Evolutionary conservation across 2,113 vertebrate genomes (phyloP), one percentile per base, ranked within the genome.

Genomic region (Xerus inauris): DNA sequence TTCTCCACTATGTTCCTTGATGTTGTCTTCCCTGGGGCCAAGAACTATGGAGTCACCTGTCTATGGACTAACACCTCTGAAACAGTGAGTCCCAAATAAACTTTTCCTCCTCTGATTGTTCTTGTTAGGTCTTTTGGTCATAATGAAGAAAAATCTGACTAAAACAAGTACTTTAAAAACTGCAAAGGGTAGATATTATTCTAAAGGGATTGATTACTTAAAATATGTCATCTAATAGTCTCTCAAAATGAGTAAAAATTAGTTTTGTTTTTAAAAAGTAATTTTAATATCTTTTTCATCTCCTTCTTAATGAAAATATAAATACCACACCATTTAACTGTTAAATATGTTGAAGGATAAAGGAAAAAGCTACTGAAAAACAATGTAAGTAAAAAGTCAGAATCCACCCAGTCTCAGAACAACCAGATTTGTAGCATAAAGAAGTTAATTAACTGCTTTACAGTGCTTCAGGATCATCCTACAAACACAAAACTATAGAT

Each of bases 291-390:
- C 32, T 51, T 95, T 91, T 83, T 32, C 8, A 38, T 89, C 54
- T 87, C 24, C 19, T 87, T 92, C 40, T 32, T 51, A 47, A 32
- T 57, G n/a, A 91, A 72, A 87, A 32, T 64, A 88, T 54, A 92
- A 95, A 82, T 30, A 6, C 0, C 32, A 20, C 9, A 62, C 16
- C 3, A 6, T 62, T 88, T 90, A 35, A 67, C 13, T 84, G 8
- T 64, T 86, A 91, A 86, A 32, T 88, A 30, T 95, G 59, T 65
- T 71, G 86, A 77, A 38, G 88, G 12, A 26, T 67, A 69, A 84
- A 79, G 8, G 67, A 42, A 71, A 14, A 69, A 79, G 13, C 7
- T 28, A 73, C n/a, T 75, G 16, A 20, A 90, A 94, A 96, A 81
- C 0, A 47, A 24, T 9, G 38, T 5, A 89, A 89, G 42, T 5